phyloP scores from a whole-genome alignment of 2,888 invertebrate genomes.

The Druceiella hillmani region DNA sequence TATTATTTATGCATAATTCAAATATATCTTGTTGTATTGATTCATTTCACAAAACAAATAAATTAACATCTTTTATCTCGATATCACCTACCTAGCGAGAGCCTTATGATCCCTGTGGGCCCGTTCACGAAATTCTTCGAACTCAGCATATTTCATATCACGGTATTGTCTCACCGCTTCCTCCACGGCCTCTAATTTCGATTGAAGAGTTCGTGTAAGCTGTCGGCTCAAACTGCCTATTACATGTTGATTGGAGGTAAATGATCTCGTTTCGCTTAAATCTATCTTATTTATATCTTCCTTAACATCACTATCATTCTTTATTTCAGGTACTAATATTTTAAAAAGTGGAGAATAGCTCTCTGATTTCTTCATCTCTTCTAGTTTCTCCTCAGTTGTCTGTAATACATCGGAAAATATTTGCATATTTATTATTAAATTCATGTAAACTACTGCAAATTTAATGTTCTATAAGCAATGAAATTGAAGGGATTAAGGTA shows the following conservation, averaged over 20 bases:
- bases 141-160: conserved; percentile 67
- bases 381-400: conserved; percentile 56
- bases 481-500: no score
- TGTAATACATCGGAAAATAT: conserved; percentile 38
- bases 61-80: not conserved
- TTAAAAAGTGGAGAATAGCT: conserved; percentile 69
- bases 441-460: no score
- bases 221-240: conserved; percentile 59
- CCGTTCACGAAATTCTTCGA: conserved; percentile 67
- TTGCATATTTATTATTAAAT: no score
- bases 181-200: conserved; percentile 65
- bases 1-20: no score
- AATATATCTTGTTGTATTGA: no score
- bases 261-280: conserved; percentile 34
- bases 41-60: conserved; percentile 2
- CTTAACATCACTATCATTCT: conserved; percentile 48
- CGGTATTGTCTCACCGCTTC: conserved; percentile 70
- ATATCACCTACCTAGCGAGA: conserved; percentile 49
- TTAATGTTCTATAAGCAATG: no score
- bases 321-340: conserved; percentile 56
- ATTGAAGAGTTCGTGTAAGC: conserved; percentile 61
- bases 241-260: conserved; percentile 49
- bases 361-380: conserved; percentile 55
- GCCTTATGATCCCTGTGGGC: conserved; percentile 67
- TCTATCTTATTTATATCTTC: conserved; percentile 40